phyloP scores from a whole-genome alignment of 2,113 vertebrate species.

The Hyperoodon ampullatus region DNA sequence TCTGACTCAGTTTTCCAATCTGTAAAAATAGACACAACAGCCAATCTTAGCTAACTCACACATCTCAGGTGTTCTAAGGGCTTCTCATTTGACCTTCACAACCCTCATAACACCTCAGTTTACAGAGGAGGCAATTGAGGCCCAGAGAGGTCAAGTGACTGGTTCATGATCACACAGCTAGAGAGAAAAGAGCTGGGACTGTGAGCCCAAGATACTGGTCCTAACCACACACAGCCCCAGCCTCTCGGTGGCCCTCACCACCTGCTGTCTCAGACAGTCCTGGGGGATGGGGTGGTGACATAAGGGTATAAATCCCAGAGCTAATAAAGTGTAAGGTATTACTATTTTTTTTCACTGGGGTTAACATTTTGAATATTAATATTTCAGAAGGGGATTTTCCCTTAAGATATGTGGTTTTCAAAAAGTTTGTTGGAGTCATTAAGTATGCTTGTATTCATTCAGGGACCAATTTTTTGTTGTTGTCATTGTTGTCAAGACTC shows the following conservation, averaged over 20 bases:
- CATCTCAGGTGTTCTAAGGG: background rate
- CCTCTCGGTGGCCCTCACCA: too few species aligned
- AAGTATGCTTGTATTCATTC: background rate
- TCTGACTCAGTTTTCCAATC: background rate
- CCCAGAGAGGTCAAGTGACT: background rate
- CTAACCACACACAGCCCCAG: background rate
- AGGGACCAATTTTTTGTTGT: background rate
- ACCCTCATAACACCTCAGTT: background rate
- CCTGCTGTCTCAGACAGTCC: background rate
- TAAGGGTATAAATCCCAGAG: background rate
- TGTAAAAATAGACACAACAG: background rate
- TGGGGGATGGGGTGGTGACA: too few species aligned
- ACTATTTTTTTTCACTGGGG: background rate
- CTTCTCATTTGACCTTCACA: background rate
- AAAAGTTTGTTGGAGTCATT: background rate
- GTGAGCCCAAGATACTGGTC: background rate
- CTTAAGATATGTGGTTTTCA: background rate
- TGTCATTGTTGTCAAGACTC: background rate
- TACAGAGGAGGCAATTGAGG: background rate
- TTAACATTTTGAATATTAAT: background rate
- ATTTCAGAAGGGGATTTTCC: slow-evolving; percentile 2
- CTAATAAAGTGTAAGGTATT: background rate
- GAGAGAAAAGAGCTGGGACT: background rate
- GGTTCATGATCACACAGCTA: background rate
- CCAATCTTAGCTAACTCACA: background rate